Conservation (phyloP, 2,888 invertebrate species). For the Heterodera filipjevi region DNA sequence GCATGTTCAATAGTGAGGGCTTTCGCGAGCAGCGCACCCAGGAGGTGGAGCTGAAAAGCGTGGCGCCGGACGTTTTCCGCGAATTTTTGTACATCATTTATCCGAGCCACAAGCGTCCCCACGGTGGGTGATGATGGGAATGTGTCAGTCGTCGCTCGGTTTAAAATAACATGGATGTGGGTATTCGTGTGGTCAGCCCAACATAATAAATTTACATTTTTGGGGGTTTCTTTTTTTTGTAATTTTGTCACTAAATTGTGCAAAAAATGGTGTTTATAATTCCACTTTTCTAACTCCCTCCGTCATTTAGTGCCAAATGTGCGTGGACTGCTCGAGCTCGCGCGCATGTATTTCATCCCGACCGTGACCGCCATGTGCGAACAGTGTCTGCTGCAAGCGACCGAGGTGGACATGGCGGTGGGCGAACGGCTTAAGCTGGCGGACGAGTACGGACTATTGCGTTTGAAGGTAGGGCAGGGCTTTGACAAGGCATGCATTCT, state of each 20-base stretch:
- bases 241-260: no score
- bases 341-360: constrained; percentile 26
- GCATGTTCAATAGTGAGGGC: constrained; percentile 13
- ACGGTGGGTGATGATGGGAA: no score
- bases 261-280: no score
- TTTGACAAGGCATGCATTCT: no score
- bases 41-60: constrained; percentile 6
- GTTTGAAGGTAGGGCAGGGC: constrained; percentile 4
- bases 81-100: constrained; percentile 24
- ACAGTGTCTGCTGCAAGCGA: constrained; percentile 12
- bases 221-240: no score
- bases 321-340: constrained; percentile 26
- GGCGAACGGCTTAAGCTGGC: constrained; percentile 27
- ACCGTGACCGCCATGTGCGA: constrained; percentile 21
- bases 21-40: constrained; percentile 9
- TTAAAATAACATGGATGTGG: no score
- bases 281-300: no score
- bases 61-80: constrained; percentile 1
- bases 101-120: constrained; percentile 17
- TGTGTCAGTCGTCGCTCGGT: no score
- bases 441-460: constrained; percentile 24
- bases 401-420: constrained; percentile 11
- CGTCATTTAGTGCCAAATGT: constrained; percentile 21
- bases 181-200: no score
- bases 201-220: no score